Percentiles rank a stretch among this genome's conserved stretches.
These are phyloP conservation scores for Pangasius larnaudii DNA, from an alignment of 2,797 vertebrate species.

Conservation along the genomic window DNA sequence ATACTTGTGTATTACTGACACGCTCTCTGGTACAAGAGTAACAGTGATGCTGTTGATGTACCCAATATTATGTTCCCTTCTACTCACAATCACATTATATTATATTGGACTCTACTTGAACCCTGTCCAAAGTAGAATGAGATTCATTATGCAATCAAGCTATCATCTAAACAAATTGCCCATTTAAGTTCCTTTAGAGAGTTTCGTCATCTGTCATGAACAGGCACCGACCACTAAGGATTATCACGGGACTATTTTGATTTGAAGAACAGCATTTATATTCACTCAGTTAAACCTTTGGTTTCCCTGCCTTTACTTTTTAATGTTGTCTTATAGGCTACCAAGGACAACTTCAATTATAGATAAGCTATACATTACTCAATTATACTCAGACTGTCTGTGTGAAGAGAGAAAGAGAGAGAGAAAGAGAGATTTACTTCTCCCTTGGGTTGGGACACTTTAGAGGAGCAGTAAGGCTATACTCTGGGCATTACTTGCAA, in stretches of 20 bases:
- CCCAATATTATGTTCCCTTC: background rate
- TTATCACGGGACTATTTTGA: background rate
- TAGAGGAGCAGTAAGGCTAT: background rate
- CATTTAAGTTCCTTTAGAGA: background rate
- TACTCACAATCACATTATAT: background rate
- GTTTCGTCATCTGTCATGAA: background rate
- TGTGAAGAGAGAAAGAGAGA: background rate
- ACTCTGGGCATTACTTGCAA: background rate
- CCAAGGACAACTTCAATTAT: constrained; percentile 3
- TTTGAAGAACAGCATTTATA: background rate
- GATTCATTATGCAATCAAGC: background rate
- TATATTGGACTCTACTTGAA: background rate
- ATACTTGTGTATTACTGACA: background rate
- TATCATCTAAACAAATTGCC: background rate
- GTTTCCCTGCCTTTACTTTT: background rate
- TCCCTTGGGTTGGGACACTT: background rate
- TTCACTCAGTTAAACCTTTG: background rate
- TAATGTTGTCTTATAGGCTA: background rate
- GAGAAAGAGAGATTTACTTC: background rate
- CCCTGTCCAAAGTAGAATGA: background rate
- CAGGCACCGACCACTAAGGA: background rate
- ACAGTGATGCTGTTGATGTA: background rate
- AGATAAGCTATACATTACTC: constrained; percentile 4
- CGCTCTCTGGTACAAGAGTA: background rate
- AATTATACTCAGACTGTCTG: background rate